Conservation (phyloP, 2,113 vertebrate species). For the Eudyptes chrysolophus region DNA sequence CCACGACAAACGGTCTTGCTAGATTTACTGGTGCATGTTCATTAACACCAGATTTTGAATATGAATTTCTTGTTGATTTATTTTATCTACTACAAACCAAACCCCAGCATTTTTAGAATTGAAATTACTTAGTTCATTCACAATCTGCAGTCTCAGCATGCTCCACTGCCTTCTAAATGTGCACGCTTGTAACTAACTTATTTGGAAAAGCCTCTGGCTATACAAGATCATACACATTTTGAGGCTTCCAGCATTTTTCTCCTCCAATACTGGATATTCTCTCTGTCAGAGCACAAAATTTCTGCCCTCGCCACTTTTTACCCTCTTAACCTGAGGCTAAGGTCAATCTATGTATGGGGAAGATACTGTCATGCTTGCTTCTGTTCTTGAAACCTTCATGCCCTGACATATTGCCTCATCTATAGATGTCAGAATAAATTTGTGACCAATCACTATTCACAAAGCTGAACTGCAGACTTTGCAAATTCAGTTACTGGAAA, state of each 20-base stretch:
- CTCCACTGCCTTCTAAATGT: neutral
- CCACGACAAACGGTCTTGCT: neutral
- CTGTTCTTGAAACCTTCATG: neutral
- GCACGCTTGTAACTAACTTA: neutral
- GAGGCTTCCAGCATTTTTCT: neutral
- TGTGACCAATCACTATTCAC: neutral
- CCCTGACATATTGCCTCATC: neutral
- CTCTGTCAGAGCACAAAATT: neutral
- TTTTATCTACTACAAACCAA: neutral
- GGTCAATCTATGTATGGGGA: neutral
- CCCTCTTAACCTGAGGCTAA: neutral
- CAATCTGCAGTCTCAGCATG: neutral
- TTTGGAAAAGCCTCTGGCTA: neutral
- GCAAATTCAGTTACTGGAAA: neutral
- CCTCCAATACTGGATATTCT: neutral
- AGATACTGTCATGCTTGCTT: neutral
- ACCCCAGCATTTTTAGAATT: neutral
- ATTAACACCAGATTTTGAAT: neutral
- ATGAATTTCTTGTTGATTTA: neutral
- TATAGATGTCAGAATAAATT: neutral
- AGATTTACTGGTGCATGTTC: neutral
- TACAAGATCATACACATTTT: neutral
- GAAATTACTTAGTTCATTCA: neutral
- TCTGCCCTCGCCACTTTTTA: neutral
- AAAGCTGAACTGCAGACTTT: neutral